Percentiles rank a stretch among this genome's conserved stretches.
These are phyloP conservation scores for Conger conger DNA, from an alignment of 2,113 vertebrate genomes.

Conservation along the genomic window DNA sequence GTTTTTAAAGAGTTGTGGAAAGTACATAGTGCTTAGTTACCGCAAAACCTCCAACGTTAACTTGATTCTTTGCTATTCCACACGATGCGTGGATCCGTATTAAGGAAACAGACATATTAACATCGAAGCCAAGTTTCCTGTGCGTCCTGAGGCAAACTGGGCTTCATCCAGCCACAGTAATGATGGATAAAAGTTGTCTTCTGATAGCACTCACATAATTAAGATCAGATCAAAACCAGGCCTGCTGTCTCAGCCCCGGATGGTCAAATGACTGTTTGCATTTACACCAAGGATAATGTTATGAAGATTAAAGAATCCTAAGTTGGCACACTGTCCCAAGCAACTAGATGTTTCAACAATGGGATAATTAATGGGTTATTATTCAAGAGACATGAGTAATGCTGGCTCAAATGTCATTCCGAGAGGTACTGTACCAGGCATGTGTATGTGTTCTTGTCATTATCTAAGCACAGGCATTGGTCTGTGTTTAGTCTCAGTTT, in stretches of 20 bases:
- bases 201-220: conserved; percentile 36
- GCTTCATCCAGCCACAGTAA: conserved; percentile 32
- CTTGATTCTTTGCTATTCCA: conserved; percentile 8
- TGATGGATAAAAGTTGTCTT: conserved; percentile 34
- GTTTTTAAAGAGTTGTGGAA: neutral
- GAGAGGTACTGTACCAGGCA: neutral
- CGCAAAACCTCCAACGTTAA: neutral
- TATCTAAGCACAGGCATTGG: neutral
- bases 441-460: neutral
- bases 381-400: neutral
- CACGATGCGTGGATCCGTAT: conserved; percentile 28
- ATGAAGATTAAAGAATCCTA: conserved; percentile 5
- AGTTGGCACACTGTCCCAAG: neutral
- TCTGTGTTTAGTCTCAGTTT: neutral
- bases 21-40: neutral
- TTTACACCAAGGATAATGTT: conserved; percentile 22
- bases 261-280: neutral
- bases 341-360: conserved; percentile 11
- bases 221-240: conserved; percentile 39
- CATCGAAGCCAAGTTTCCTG: conserved; percentile 1
- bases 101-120: conserved; percentile 20
- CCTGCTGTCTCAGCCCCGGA: neutral
- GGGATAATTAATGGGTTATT: neutral
- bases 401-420: neutral
- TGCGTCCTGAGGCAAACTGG: conserved; percentile 23